These are phyloP conservation scores for Argyrosomus regius DNA, from an alignment of 2,797 vertebrate genomes.

Conservation along the genomic window DNA sequence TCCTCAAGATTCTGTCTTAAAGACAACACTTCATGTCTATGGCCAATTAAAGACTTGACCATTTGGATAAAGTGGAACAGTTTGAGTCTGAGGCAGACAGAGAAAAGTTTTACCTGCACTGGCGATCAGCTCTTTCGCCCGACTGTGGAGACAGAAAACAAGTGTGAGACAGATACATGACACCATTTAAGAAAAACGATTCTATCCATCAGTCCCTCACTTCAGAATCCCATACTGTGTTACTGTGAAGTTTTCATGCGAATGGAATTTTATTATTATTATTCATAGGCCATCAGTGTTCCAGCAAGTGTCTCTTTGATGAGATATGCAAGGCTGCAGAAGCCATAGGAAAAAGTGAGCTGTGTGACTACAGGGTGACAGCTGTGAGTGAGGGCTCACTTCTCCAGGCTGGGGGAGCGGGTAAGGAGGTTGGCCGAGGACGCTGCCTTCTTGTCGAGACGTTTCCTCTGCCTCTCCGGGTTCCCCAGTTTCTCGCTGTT, in stretches of 20 bases:
- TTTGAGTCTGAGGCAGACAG: not conserved
- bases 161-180: conserved; percentile 38
- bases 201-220: not conserved
- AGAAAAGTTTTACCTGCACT: conserved; percentile 79
- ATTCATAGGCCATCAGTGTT: conserved; percentile 33
- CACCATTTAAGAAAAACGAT: conserved; percentile 6
- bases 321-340: conserved; percentile 44
- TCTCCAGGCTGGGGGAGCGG: conserved; percentile 89
- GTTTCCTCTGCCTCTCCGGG: conserved; percentile 85
- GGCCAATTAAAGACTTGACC: not conserved
- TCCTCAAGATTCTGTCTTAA: not conserved
- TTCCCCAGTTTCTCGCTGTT: conserved; percentile 89
- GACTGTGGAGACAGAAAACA: conserved; percentile 75
- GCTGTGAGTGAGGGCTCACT: conserved; percentile 78
- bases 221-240: conserved; percentile 10
- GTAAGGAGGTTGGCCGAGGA: conserved; percentile 90
- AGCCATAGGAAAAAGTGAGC: conserved; percentile 46
- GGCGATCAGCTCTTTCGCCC: conserved; percentile 83
- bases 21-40: not conserved
- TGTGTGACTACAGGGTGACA: conserved; percentile 32
- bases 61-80: not conserved
- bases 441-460: conserved; percentile 89
- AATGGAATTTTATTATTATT: conserved; percentile 51
- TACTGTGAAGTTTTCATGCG: conserved; percentile 34
- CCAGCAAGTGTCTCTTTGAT: conserved; percentile 48